phyloP scores from a whole-genome alignment of 2,113 vertebrate genomes.

The Rhinoptilus africanus region DNA sequence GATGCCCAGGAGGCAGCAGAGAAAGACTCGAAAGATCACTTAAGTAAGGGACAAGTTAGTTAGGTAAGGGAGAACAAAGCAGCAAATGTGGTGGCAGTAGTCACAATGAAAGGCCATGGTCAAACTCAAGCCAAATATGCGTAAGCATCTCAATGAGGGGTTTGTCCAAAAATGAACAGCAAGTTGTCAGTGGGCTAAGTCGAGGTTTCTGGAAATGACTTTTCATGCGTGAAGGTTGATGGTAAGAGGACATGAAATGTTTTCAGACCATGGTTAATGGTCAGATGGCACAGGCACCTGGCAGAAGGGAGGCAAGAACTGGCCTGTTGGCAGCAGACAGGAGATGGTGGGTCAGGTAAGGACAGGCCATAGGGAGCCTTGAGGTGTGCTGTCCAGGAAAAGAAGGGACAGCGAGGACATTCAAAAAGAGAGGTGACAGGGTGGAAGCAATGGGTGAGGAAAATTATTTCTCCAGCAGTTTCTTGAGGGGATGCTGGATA shows the following conservation, averaged over 20 bases:
- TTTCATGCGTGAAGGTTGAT: neutral
- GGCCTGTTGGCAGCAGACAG: neutral
- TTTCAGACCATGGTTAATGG: neutral
- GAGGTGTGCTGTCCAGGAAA: neutral
- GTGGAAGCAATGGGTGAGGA: neutral
- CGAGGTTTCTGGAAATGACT: neutral
- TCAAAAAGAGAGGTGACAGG: neutral
- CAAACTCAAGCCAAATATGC: neutral
- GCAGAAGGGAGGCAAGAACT: neutral
- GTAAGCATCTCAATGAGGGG: rapidly evolving
- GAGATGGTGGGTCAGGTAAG: neutral
- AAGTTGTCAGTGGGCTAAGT: neutral
- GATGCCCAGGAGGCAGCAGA: neutral
- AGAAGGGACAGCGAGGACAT: neutral
- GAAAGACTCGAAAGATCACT: neutral
- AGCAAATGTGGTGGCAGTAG: neutral
- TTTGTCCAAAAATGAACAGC: neutral
- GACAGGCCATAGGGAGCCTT: neutral
- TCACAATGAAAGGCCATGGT: neutral
- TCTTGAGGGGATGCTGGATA: neutral
- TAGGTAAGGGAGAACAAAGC: neutral
- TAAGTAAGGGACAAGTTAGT: neutral
- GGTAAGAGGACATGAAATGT: neutral
- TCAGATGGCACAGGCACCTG: neutral
- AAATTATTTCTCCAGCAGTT: neutral